Conservation (phyloP, 2,888 invertebrate species). For the Nebria brevicollis region DNA sequence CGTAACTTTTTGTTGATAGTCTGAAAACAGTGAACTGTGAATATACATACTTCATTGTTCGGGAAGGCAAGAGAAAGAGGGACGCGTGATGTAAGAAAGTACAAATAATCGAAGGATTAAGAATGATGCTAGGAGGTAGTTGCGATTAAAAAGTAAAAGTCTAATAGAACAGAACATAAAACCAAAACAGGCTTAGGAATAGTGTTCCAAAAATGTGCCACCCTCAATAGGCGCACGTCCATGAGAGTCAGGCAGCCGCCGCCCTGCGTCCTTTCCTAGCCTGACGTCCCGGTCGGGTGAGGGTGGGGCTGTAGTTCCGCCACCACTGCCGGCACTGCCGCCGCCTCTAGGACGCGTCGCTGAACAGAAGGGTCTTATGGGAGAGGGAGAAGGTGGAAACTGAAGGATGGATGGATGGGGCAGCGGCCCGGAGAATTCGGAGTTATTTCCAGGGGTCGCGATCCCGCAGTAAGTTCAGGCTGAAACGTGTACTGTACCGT, state of each 20-base stretch:
- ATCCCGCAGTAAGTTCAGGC: slow-evolving; percentile 32
- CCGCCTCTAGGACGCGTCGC: neutral
- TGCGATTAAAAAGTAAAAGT: neutral
- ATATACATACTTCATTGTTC: too few relatives aligned
- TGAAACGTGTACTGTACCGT: neutral
- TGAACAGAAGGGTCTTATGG: neutral
- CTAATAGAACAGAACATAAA: neutral
- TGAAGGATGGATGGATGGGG: slow-evolving; percentile 11
- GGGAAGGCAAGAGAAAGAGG: too few relatives aligned
- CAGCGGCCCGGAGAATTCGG: slow-evolving; percentile 29
- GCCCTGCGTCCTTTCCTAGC: neutral
- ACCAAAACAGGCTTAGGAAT: neutral
- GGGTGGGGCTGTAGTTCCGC: neutral
- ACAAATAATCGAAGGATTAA: too few relatives aligned
- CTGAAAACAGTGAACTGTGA: too few relatives aligned
- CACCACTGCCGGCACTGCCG: neutral
- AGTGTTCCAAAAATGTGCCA: too few relatives aligned
- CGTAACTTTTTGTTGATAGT: too few relatives aligned
- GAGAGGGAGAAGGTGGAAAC: neutral
- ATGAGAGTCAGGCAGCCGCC: neutral
- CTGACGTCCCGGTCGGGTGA: neutral
- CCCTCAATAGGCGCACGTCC: neutral
- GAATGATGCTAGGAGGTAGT: neutral
- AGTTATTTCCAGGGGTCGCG: slow-evolving; percentile 42
- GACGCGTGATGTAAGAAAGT: too few relatives aligned